Percentiles rank a stretch among this genome's conserved stretches.
phyloP scores from a whole-genome alignment of 2,113 vertebrate genomes.

The Erpornis zantholeuca region DNA sequence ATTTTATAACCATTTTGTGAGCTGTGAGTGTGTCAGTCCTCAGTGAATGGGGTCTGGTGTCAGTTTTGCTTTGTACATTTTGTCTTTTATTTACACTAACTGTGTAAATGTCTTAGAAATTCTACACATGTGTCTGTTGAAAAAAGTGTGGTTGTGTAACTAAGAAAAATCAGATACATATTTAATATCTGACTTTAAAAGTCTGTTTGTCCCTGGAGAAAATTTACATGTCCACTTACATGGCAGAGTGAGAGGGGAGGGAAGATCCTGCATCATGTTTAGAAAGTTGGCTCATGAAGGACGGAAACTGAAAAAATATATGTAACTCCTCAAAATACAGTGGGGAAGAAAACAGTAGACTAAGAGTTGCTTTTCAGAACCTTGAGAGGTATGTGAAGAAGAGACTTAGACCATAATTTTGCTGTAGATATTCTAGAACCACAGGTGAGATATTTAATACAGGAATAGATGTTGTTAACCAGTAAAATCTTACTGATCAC shows the following conservation, averaged over 20 bases:
- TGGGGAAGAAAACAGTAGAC: neutral
- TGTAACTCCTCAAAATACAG: neutral
- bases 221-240: neutral
- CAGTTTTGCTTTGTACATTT: neutral
- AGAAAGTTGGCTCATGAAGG: neutral
- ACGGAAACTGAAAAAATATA: neutral
- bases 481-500: neutral
- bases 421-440: neutral
- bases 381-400: neutral
- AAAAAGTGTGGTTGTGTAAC: neutral
- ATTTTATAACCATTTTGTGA: neutral
- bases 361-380: neutral
- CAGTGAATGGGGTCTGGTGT: neutral
- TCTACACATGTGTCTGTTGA: neutral
- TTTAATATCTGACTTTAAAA: neutral
- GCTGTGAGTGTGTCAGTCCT: neutral
- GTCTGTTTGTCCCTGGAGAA: neutral
- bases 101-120: neutral
- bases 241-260: neutral
- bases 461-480: neutral
- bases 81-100: neutral
- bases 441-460: neutral
- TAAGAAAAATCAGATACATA: neutral
- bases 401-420: neutral
- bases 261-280: neutral